These are phyloP conservation scores for Oligia latruncula DNA, from an alignment of 2,888 invertebrate species.

Conservation along the genomic window DNA sequence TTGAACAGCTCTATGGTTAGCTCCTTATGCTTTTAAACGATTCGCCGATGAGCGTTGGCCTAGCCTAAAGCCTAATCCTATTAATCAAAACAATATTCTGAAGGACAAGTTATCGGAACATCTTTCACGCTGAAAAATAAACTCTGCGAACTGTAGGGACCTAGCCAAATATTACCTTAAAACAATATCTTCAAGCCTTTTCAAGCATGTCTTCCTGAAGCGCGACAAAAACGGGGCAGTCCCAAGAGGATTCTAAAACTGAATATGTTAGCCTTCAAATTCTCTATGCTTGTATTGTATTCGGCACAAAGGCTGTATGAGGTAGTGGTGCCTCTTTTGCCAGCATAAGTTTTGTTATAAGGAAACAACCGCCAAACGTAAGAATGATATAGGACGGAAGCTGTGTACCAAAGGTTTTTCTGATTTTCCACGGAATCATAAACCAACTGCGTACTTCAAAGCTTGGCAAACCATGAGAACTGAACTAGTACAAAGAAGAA, in stretches of 20 bases:
- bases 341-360: background rate
- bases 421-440: slow-evolving; percentile 10
- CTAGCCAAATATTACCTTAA: no score
- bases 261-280: no score
- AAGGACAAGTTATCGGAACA: background rate
- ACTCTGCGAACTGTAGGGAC: background rate
- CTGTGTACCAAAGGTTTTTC: background rate
- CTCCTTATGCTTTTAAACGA: background rate
- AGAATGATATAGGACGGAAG: background rate
- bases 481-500: slow-evolving; percentile 46
- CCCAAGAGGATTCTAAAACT: background rate
- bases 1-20: background rate
- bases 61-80: background rate
- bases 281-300: background rate
- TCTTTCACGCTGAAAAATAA: background rate
- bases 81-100: background rate
- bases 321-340: no score
- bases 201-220: background rate
- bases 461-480: slow-evolving; percentile 30
- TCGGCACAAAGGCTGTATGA: background rate
- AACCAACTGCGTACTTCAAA: slow-evolving; percentile 18
- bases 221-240: background rate
- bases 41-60: background rate
- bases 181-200: background rate
- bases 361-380: background rate